Base-by-base conservation (phyloP, 2,113 vertebrate species). In the Nicator chloris region DNA sequence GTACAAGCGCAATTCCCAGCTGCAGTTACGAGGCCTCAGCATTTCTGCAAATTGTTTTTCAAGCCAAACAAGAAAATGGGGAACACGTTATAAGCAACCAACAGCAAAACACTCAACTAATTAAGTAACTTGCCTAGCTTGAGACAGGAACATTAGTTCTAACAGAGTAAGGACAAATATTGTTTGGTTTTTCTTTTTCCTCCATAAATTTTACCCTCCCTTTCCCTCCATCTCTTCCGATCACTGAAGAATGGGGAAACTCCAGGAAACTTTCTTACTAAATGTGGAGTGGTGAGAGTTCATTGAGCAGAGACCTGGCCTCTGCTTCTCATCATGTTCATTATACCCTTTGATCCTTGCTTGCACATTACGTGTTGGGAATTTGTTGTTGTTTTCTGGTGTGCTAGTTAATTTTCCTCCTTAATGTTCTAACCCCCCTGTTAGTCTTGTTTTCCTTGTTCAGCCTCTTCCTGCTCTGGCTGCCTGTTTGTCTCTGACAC, bases 21-120 rank as follows among this genome's bases (percentile, higher is more conserved):
- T 93, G 88, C 90, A 93, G 54, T 66, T 93, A 39, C 50, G 51
- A 86, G 59, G 9, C n/a, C 39, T 95, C 82, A 96, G 75, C 82
- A 80, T 57, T 97, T 92, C 79, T 92, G 59, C 27, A 78, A 83
- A 80, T 54, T 7, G 0, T 40, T 16, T 90, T 80, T 80, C 50
- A 76, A 82, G 47, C 19, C 50, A 65, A 92, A 88, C 18, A 30
- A 77, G 88, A 77, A 93, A 93, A 72, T 44, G 39, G 9, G 21
- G 82, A 96, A 26, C 68, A 44, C 13, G 14, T 17, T 16, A 39
- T 39, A 37, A 82, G 33, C 44, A 80, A 83, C 39, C 30, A 92
- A 50, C 50, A 82, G 39, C n/a, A 88, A 78, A 86, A 15, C 5
- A 72, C 12, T 42, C 44, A 16, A 37, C 61, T 72, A 68, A 51